Conservation (phyloP, 2,797 vertebrate genomes). For the Acridotheres tristis region DNA sequence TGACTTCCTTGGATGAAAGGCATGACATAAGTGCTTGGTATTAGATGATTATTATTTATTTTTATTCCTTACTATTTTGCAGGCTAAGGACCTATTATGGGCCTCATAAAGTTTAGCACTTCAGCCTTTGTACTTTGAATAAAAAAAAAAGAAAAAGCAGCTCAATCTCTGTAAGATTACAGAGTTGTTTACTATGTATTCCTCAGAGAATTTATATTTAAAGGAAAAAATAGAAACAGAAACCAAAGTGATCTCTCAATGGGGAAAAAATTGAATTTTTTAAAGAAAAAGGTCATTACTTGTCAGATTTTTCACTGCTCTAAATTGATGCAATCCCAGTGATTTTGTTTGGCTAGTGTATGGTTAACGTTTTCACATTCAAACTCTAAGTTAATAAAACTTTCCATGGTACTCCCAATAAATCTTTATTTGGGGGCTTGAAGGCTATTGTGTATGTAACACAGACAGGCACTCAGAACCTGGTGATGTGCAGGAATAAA, state of each 20-base stretch:
- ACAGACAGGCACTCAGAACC: background rate
- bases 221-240: background rate
- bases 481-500: background rate
- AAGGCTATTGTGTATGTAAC: background rate
- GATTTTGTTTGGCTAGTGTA: background rate
- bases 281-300: background rate
- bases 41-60: constrained; percentile 45
- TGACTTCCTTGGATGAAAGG: constrained; percentile 57
- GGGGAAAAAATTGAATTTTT: background rate
- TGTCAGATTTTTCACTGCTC: background rate
- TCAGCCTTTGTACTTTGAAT: background rate
- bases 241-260: background rate
- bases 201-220: background rate
- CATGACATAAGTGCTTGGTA: constrained; percentile 40
- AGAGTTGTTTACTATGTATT: background rate
- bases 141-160: background rate
- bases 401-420: background rate
- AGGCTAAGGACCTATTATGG: background rate
- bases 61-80: constrained; percentile 37
- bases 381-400: background rate
- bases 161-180: background rate
- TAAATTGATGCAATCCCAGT: background rate
- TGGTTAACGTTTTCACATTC: background rate
- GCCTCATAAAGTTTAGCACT: constrained; percentile 31
- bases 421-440: background rate